Base-by-base conservation (phyloP, 2,113 vertebrate genomes). In the Dasyprocta punctata region DNA sequence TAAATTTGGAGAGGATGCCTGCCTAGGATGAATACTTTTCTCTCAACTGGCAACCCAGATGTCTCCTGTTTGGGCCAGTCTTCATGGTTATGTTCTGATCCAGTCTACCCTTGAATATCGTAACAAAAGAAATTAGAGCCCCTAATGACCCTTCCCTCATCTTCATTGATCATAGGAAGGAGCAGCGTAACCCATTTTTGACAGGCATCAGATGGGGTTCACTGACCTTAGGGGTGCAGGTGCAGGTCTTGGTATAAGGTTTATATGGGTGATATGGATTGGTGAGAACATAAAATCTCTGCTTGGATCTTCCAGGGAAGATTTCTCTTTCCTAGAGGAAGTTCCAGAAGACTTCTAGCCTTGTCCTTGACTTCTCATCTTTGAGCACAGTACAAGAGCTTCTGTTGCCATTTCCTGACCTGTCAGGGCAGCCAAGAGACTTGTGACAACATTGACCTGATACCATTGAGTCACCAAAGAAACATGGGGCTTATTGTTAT, bases 1-100 rank as follows among this genome's bases (percentile, higher is more conserved):
- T 96, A 85, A 95, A 75, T 90, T 87, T 90, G 60, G 82, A 86
- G 81, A 95, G 69, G 33, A 41, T 16, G 30, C 12, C 54, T 54
- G 7, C 8, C 63, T 22, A 10, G 52, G 56, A 69, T 13, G 38
- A 28, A 61, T n/a, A 52, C 65, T 87, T 71, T 75, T 67, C 67
- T 89, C 69, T 41, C 16, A 3, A 5, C 5, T 14, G 63, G 86
- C 26, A 44, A 49, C 7, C 41, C 4, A 19, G 69, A 7, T 1
- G 3, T 41, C n/a, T 84, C 54, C 41, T 80, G 47, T 88, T 83
- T 86, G 2, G 24, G n/a, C 28, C 60, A 17, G 11, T 71, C 49
- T 58, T 28, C 16, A 8, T 17, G 30, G 61, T 33, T 81, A 22
- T 92, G 19, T 24, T 52, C 41, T 28, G 16, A 89, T 26, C 33